Evolutionary conservation across 2,113 vertebrate genomes (phyloP).

Genomic region (Riparia riparia): DNA sequence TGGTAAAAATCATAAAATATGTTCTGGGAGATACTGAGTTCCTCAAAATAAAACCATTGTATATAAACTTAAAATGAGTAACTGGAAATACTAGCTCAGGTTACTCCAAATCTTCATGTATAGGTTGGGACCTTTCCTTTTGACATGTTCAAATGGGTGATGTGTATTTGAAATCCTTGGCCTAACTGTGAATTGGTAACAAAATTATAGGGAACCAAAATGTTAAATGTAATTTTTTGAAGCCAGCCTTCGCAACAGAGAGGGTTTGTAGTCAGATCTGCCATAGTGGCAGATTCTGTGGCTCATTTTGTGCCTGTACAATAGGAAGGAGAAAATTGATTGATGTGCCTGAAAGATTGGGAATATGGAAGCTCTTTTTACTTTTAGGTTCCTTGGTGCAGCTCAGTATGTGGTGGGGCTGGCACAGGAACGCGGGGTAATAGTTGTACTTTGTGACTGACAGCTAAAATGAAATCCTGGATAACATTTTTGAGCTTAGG

Average conservation of each 20-base stretch:
- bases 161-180: background rate
- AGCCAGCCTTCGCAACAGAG: fast-evolving
- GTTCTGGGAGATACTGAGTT: background rate
- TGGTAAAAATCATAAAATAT: background rate
- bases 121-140: background rate
- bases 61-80: background rate
- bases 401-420: background rate
- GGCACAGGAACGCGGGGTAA: fast-evolving
- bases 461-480: background rate
- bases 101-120: background rate
- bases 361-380: background rate
- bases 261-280: background rate
- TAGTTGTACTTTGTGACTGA: background rate
- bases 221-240: background rate
- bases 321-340: background rate
- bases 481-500: background rate
- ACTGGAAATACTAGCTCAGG: background rate
- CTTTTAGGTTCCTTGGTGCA: background rate
- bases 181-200: background rate
- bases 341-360: background rate
- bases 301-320: background rate
- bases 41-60: background rate
- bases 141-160: background rate
- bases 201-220: background rate
- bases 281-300: no score